phyloP scores from a whole-genome alignment of 2,113 vertebrate species.

The Pyxicephalus adspersus region DNA sequence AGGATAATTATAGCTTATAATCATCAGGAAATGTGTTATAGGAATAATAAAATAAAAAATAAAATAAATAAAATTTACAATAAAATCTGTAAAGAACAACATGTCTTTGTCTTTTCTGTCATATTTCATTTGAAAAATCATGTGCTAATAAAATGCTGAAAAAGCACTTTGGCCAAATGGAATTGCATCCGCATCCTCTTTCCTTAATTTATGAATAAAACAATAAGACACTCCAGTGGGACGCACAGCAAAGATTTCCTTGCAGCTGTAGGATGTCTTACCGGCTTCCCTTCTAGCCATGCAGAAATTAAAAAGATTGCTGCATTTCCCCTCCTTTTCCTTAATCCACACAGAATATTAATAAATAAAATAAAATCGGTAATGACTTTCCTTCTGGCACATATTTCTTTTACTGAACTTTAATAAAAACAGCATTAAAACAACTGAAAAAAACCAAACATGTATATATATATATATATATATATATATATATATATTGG shows the following conservation, averaged over 20 bases:
- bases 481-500: too few relatives aligned
- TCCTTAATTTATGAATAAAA: slow-evolving; percentile 59
- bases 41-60: too few relatives aligned
- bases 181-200: slow-evolving; percentile 34
- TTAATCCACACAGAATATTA: not conserved
- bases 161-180: slow-evolving; percentile 42
- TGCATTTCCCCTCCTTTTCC: not conserved
- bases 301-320: slow-evolving; percentile 14
- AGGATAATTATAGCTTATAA: too few relatives aligned
- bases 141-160: slow-evolving; percentile 22
- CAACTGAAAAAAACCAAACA: too few relatives aligned
- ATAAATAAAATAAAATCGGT: not conserved
- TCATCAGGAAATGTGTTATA: too few relatives aligned
- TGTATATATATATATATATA: too few relatives aligned
- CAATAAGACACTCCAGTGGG: slow-evolving; percentile 38
- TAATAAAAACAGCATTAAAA: not conserved
- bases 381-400: not conserved
- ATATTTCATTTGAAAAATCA: not conserved
- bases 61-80: too few relatives aligned
- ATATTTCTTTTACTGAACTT: not conserved
- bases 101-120: too few relatives aligned
- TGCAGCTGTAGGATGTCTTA: slow-evolving; percentile 59
- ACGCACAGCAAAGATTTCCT: slow-evolving; percentile 58
- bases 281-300: slow-evolving; percentile 54
- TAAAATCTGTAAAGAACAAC: too few relatives aligned